phyloP scores from a whole-genome alignment of 2,797 vertebrate genomes.

The Podarcis siculus region DNA sequence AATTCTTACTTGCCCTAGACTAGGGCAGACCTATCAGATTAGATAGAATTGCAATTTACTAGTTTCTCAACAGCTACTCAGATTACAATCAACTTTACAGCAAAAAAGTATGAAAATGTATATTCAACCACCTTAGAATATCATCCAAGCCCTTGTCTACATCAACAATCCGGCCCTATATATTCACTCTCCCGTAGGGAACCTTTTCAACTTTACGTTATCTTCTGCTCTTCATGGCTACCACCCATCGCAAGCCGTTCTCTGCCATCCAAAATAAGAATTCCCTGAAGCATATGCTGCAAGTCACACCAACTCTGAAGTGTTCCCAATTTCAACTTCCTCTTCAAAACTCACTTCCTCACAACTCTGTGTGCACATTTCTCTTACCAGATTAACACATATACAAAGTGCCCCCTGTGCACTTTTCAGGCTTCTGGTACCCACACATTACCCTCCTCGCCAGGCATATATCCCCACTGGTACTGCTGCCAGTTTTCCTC shows the following conservation, averaged over 20 bases:
- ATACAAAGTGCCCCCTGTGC: not conserved
- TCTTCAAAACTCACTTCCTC: conserved; percentile 10
- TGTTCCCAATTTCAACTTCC: conserved; percentile 18
- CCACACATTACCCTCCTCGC: not conserved
- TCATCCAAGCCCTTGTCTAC: not conserved
- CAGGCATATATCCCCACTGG: not conserved
- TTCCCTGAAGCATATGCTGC: not conserved
- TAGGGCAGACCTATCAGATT: not conserved
- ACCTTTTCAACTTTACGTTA: not conserved
- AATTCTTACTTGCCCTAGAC: not conserved
- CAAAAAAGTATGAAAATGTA: not conserved
- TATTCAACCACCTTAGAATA: not conserved
- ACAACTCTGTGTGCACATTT: not conserved
- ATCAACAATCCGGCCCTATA: not conserved
- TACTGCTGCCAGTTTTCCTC: not conserved
- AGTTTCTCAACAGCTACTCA: not conserved
- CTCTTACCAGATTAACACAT: not conserved
- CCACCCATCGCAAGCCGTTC: too few relatives aligned
- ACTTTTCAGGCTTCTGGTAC: not conserved
- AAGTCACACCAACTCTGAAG: not conserved
- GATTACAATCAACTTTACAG: not conserved
- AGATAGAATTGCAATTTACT: not conserved
- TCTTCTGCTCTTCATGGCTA: not conserved
- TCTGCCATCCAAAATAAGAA: not conserved
- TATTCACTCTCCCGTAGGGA: not conserved